Evolutionary conservation across 2,113 vertebrate species (phyloP), one percentile per base, ranked within the genome.

Genomic region (Onychorhynchus coronatus): DNA sequence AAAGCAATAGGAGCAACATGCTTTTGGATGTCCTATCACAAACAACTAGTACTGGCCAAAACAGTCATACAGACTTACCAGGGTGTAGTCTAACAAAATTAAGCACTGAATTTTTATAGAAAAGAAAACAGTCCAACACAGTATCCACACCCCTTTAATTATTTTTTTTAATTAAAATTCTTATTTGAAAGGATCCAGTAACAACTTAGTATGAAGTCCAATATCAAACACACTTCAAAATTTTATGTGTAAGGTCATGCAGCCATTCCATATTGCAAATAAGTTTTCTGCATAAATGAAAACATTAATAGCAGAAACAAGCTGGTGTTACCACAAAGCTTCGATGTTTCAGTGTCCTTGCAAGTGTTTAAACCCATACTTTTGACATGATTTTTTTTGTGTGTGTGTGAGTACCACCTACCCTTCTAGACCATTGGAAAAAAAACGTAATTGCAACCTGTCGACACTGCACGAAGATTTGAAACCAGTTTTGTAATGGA

Each of bases 231-330:
- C 82, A 62, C 12, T 2, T 58, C 24, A 83, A 47, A 50, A 83
- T 46, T 46, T 6, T n/a, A 46, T 5, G 7, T 17, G 5, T 20
- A 66, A 86, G 8, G 20, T 52, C 66, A 78, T 2, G 23, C 5
- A 78, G 53, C 33, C 33, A 19, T 53, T 70, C 42, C 28, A 22
- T 15, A 44, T 2, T 0, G 0, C 14, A 78, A 31, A 65, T 21
- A 3, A 20, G 16, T 72, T 20, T 82, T 50, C 39, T 68, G 44
- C 58, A 50, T 75, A 78, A 82, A 50, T 55, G 35, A 81, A 85
- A 90, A 73, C 12, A 76, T 6, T 39, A 72, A 76, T 19, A 71
- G 25, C 31, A 66, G 14, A 62, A 72, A 27, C 13, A 53, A 72
- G 19, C 7, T 28, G 41, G 22, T 3, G 2, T 62, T 46, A 71